A percentile compares a stretch with the other conserved stretches of the same genome.
phyloP scores from a whole-genome alignment of 1,140 invertebrate species.

The Ips typographus region DNA sequence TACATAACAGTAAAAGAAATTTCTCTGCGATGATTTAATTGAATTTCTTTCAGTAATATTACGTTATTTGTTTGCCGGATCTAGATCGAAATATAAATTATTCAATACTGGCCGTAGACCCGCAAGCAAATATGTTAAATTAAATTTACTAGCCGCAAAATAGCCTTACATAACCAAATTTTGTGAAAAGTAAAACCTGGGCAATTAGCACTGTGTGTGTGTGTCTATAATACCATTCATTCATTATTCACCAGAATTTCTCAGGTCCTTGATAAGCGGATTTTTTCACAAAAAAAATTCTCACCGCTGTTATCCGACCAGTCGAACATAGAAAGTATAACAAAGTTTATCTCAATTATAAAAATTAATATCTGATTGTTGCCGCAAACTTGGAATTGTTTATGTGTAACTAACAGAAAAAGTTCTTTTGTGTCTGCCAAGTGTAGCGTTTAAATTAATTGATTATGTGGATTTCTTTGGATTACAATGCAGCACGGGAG shows the following conservation, averaged over 20 bases:
- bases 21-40: slow-evolving; percentile 3
- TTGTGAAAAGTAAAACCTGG: too few relatives aligned
- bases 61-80: background rate
- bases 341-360: background rate
- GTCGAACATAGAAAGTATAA: slow-evolving; percentile 8
- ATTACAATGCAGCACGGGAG: too few relatives aligned
- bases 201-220: too few relatives aligned
- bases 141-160: too few relatives aligned
- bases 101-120: background rate
- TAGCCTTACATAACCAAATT: too few relatives aligned
- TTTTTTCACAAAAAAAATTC: slow-evolving; percentile 5
- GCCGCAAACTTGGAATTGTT: background rate
- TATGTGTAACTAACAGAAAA: background rate
- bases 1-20: background rate
- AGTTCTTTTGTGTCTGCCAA: slow-evolving; percentile 5
- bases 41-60: background rate
- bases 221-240: too few relatives aligned
- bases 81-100: slow-evolving; percentile 1
- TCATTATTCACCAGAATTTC: slow-evolving; percentile 5
- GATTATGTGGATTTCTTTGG: too few relatives aligned
- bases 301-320: background rate
- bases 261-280: background rate
- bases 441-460: slow-evolving; percentile 8
- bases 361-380: slow-evolving; percentile 1
- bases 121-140: too few relatives aligned